Evolutionary conservation across 2,888 invertebrate species (phyloP).

Genomic region (Tenthredo amoena): DNA sequence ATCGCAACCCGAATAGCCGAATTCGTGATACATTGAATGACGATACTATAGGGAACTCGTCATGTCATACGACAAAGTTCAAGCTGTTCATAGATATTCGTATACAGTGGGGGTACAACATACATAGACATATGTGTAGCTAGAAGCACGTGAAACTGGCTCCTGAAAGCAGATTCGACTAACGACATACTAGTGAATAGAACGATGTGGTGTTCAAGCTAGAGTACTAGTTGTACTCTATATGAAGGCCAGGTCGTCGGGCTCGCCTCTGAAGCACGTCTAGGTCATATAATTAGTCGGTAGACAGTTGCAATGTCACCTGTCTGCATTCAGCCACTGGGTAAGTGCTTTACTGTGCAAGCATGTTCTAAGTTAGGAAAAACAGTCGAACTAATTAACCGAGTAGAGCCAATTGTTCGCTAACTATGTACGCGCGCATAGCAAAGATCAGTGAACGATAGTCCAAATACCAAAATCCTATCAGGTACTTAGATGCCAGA

Average conservation of each 20-base stretch:
- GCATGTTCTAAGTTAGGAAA: conserved; percentile 38
- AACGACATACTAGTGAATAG: conserved; percentile 19
- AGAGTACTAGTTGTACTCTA: neutral
- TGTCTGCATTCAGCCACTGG: conserved; percentile 40
- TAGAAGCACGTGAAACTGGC: neutral
- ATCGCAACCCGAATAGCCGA: neutral
- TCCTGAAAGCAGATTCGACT: conserved; percentile 22
- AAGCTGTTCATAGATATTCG: neutral
- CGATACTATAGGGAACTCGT: conserved; percentile 2
- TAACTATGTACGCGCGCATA: neutral
- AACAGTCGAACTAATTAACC: conserved; percentile 44
- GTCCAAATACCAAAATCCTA: neutral
- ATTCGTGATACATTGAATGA: conserved; percentile 9
- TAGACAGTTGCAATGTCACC: conserved; percentile 49
- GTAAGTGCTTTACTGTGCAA: conserved; percentile 44
- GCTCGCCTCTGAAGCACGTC: conserved; percentile 43
- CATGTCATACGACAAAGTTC: neutral
- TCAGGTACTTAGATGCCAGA: neutral
- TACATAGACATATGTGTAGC: neutral
- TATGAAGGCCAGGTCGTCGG: conserved; percentile 13
- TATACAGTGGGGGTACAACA: neutral
- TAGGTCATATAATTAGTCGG: conserved; percentile 49
- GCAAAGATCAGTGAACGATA: conserved; percentile 34
- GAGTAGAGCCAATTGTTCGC: conserved; percentile 19
- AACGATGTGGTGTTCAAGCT: conserved; percentile 7